Conservation (phyloP, 2,113 vertebrate genomes). For the Silurus asotus region DNA sequence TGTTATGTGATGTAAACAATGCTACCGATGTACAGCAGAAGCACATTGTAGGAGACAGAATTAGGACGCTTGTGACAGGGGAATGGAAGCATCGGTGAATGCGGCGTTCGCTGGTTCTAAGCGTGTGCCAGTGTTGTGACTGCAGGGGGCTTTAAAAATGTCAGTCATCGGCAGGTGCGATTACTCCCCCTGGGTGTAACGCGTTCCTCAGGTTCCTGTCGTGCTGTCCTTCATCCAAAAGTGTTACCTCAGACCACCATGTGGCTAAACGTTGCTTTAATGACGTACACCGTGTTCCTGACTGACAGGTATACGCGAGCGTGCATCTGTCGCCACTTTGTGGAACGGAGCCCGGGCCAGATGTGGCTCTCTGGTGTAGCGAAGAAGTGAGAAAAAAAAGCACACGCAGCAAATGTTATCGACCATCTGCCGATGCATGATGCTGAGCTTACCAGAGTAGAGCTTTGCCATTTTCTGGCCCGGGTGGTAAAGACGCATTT, state of each 20-base stretch:
- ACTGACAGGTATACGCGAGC: slow-evolving; percentile 59
- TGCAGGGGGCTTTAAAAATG: slow-evolving; percentile 7
- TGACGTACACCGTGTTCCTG: slow-evolving; percentile 47
- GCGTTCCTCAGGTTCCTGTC: slow-evolving; percentile 43
- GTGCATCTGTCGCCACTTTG: slow-evolving; percentile 71
- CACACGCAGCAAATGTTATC: slow-evolving; percentile 70
- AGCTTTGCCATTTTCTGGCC: slow-evolving; percentile 59
- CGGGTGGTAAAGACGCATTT: slow-evolving; percentile 17
- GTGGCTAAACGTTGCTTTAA: slow-evolving; percentile 63
- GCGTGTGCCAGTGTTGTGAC: background rate
- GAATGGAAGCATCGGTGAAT: background rate
- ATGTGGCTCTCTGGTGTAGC: slow-evolving; percentile 76
- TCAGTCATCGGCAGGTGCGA: slow-evolving; percentile 30
- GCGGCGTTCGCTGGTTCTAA: background rate
- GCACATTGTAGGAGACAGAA: background rate
- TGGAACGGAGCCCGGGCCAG: slow-evolving; percentile 70
- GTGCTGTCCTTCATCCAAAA: slow-evolving; percentile 40
- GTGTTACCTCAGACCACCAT: slow-evolving; percentile 52
- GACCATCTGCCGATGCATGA: slow-evolving; percentile 80
- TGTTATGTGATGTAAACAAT: background rate
- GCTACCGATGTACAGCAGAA: background rate
- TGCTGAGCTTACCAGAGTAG: slow-evolving; percentile 42
- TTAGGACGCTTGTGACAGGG: background rate
- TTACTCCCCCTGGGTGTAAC: slow-evolving; percentile 26
- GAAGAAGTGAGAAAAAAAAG: slow-evolving; percentile 53